A percentile compares a stretch with the other conserved stretches of the same genome.
Conservation (phyloP, 2,113 vertebrate genomes). For the Ageneiosus marmoratus region DNA sequence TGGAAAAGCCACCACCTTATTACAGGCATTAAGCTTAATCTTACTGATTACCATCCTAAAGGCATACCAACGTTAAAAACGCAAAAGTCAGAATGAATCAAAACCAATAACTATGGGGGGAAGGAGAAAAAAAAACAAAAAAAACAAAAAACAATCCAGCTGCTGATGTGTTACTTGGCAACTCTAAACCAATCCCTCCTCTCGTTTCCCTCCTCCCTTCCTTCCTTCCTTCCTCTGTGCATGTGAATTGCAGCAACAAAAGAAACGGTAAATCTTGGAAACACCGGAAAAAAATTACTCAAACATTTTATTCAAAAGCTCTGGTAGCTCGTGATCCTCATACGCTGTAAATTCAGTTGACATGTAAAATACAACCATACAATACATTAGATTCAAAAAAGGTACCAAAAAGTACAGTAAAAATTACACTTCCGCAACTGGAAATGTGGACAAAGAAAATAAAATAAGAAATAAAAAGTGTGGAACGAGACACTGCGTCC, state of each 20-base stretch:
- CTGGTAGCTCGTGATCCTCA: constrained; percentile 80
- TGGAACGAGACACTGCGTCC: constrained; percentile 97
- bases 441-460: constrained; percentile 96
- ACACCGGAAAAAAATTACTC: constrained; percentile 63
- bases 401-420: constrained; percentile 99
- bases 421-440: constrained; percentile 99
- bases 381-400: constrained; percentile 99
- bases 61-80: constrained; percentile 58
- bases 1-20: constrained; percentile 72
- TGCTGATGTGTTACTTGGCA: constrained; percentile 50
- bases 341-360: constrained; percentile 93
- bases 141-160: too few relatives aligned
- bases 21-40: constrained; percentile 69
- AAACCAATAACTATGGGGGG: background rate
- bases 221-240: constrained; percentile 54
- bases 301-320: constrained; percentile 94
- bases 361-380: constrained; percentile 99
- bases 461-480: constrained; percentile 96
- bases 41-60: constrained; percentile 73
- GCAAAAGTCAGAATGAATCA: constrained; percentile 65
- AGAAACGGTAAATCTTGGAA: constrained; percentile 69
- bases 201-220: constrained; percentile 43
- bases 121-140: background rate
- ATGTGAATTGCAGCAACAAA: constrained; percentile 67
- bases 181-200: constrained; percentile 65